Conservation (phyloP, 2,113 vertebrate genomes). For the Verasper variegatus region DNA sequence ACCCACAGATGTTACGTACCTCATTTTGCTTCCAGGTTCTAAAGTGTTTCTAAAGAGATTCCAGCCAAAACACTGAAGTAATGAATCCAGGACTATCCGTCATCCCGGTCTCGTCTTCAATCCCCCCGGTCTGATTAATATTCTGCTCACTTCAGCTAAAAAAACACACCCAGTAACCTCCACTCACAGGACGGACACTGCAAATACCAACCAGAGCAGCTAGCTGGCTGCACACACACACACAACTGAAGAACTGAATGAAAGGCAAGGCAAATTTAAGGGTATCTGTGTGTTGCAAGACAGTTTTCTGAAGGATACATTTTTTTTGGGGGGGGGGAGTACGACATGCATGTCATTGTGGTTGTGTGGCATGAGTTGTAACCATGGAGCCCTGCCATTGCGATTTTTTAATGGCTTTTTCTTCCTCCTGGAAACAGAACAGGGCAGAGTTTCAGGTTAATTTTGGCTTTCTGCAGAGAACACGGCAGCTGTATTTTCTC, state of each 20-base stretch:
- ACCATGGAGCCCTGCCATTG: not conserved
- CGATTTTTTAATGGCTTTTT: not conserved
- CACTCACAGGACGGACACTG: conserved; percentile 11
- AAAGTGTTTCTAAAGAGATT: not conserved
- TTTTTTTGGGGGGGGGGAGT: too few relatives aligned
- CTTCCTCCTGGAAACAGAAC: not conserved
- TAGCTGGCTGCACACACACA: not conserved
- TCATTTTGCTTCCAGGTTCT: too few relatives aligned
- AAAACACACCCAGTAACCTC: conserved; percentile 24
- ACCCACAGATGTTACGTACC: too few relatives aligned
- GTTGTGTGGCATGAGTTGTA: not conserved
- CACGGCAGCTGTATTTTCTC: not conserved
- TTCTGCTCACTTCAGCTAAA: conserved; percentile 44
- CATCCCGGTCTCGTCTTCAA: conserved; percentile 20
- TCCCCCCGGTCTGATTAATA: conserved; percentile 20
- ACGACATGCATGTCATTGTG: not conserved
- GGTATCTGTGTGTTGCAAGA: not conserved
- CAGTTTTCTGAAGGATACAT: not conserved
- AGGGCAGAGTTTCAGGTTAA: not conserved
- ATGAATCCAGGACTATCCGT: conserved; percentile 8
- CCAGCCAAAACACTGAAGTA: conserved; percentile 7
- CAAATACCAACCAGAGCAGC: conserved; percentile 23
- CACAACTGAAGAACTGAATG: not conserved
- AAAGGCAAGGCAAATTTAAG: not conserved
- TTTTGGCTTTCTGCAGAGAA: too few relatives aligned